Evolutionary conservation across 1,140 invertebrate genomes (phyloP), one percentile per base, ranked within the genome.

Genomic region (Micrasema minimum): DNA sequence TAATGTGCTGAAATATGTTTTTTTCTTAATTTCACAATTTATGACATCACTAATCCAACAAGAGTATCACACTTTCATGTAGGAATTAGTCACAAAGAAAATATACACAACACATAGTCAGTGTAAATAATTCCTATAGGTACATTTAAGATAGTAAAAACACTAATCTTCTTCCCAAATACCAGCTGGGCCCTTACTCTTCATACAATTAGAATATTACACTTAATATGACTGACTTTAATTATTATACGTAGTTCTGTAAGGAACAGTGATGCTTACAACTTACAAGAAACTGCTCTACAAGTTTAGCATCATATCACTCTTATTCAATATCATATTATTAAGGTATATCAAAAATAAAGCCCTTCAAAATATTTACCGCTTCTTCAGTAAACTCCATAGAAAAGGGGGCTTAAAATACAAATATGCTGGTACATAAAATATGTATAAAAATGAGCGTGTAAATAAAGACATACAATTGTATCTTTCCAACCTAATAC

Each of bases 341-440:
- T 23, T 2, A 16, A 23, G 51, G 22, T 59, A 37, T 59, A 59
- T 59, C 51, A 59, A 59, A 59, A 59, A 59, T 59, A 59, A 59
- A 18, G 0, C 26, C 53, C 16, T 59, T 38, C 16, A 23, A 55
- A 55, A 55, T 35, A 41, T 43, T 38, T 43, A 41, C 4, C n/a
- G 14, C 20, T 18, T 14, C 14, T 48, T 48, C 12, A 14, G 18
- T 14, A 16, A 7, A 18, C n/a, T n/a, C 14, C 12, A 48, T 48
- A 48, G 16, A 48, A 48, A 48, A 5, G 12, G 45, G 45, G 16
- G 45, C 16, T 1, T 0, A 14, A 9, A 18, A 18, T 48, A 18
- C 45, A 48, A 14, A 16, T 48, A 48, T 20, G 26, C 7, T 31
- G 26, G 26, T 31, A 48, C 14, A 48, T 48, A 14, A 48, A 48